Evolutionary conservation across 2,797 vertebrate species (phyloP).

Genomic region (Zalophus californianus): DNA sequence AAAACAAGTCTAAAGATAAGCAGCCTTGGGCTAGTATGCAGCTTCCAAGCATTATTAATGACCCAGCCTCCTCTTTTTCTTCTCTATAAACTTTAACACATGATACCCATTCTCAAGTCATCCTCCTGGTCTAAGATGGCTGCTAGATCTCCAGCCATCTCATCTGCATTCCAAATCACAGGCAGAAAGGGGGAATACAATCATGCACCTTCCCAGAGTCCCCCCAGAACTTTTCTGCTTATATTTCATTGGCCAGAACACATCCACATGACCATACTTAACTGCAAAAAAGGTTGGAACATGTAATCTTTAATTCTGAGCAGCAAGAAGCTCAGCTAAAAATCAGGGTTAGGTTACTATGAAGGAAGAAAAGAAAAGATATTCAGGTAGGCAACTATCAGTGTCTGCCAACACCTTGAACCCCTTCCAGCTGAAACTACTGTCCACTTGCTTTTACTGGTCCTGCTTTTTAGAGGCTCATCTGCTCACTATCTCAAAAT

Average conservation of each 20-base stretch:
- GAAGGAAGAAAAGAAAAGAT: background rate
- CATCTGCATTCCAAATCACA: background rate
- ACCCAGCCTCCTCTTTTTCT: background rate
- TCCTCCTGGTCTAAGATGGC: background rate
- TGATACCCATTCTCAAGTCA: background rate
- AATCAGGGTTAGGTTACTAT: background rate
- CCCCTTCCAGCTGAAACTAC: background rate
- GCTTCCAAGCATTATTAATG: background rate
- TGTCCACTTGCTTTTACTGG: background rate
- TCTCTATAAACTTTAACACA: background rate
- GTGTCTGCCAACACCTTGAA: background rate
- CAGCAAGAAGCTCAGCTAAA: slow-evolving; percentile 8
- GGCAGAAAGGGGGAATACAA: background rate
- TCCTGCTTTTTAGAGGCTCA: background rate
- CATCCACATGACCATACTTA: background rate
- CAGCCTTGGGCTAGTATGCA: background rate
- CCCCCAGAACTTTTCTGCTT: background rate
- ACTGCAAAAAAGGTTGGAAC: background rate
- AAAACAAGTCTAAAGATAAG: background rate
- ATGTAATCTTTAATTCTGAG: slow-evolving; percentile 18
- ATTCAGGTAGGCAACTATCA: background rate
- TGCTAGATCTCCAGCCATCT: background rate
- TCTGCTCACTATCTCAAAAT: background rate
- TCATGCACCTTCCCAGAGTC: background rate
- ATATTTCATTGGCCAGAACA: background rate